Conservation (phyloP, 2,113 vertebrate genomes). For the Synchiropus splendidus region DNA sequence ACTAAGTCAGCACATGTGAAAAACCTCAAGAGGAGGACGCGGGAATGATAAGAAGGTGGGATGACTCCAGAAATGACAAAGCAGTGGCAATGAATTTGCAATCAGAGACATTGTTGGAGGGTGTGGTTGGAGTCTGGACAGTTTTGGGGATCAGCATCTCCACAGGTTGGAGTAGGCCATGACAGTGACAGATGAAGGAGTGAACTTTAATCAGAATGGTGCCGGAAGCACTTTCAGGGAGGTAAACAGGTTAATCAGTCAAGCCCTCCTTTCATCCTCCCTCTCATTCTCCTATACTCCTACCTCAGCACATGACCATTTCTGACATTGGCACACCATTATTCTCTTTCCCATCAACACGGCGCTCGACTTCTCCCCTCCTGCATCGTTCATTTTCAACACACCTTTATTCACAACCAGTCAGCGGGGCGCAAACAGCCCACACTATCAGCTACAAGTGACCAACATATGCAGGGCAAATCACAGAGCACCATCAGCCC, state of each 20-base stretch:
- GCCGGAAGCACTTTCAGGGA: conserved; percentile 65
- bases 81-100: conserved; percentile 25
- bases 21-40: conserved; percentile 2
- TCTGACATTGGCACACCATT: conserved; percentile 59
- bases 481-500: conserved; percentile 38
- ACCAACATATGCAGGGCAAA: conserved; percentile 28
- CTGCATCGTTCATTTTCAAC: conserved; percentile 18
- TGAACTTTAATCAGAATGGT: conserved; percentile 72
- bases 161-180: conserved; percentile 20
- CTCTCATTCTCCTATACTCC: conserved; percentile 34
- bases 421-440: conserved; percentile 6
- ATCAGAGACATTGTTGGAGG: conserved; percentile 10
- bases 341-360: conserved; percentile 67
- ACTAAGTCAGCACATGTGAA: conserved; percentile 16
- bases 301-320: conserved; percentile 60
- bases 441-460: conserved; percentile 20
- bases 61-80: conserved; percentile 21
- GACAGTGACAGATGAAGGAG: conserved; percentile 67
- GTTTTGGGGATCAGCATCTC: conserved; percentile 37
- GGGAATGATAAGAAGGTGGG: conserved; percentile 4
- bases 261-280: conserved; percentile 53
- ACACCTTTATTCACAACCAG: conserved; percentile 15
- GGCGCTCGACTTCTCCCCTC: conserved; percentile 28
- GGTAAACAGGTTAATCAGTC: conserved; percentile 74
- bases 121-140: conserved; percentile 8